Evolutionary conservation across 2,797 vertebrate genomes (phyloP), one percentile per base, ranked within the genome.

Genomic region (Poeciliopsis turneri): DNA sequence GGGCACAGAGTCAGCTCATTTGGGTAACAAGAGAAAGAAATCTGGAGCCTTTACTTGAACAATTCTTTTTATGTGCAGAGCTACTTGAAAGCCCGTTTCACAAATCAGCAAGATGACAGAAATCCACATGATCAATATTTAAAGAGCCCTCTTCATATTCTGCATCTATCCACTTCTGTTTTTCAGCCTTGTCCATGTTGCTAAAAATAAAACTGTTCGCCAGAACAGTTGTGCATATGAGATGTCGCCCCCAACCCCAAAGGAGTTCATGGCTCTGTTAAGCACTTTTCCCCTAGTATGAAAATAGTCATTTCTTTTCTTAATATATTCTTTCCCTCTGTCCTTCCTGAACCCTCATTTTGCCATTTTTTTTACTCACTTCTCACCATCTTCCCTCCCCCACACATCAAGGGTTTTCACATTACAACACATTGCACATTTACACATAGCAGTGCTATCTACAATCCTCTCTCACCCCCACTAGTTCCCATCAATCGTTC

Each of bases 351-450:
- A 55, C 1, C 71, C 75, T 80, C 47, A 12, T 36, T 80, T 78
- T 2, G 0, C 78, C 55, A 75, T 76, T 66, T 78, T 57, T 46
- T 28, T 57, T 8, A 11, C 51, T 75, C 74, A 80, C 66, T 74
- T 91, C 89, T 88, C 70, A 13, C 80, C 84, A 83, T 13, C 39
- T 51, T 84, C 86, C 93, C 89, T 92, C 90, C 92, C 93, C 91
- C 93, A 86, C 84, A 64, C 80, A 79, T 76, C n/a, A 49, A 83
- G 82, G 91, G 66, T 82, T 89, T 86, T 77, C 85, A 86, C 78
- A 92, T 91, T 84, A 85, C 82, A 86, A 80, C 28, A 84, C 49
- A 53, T 53, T 87, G 69, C 89, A 87, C 80, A 78, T 77, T 83
- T 76, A 78, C 87, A 90, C 89, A 85, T 91, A 84, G 75, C 85